Evolutionary conservation across 2,797 vertebrate species (phyloP).

Genomic region (Furcifer pardalis): DNA sequence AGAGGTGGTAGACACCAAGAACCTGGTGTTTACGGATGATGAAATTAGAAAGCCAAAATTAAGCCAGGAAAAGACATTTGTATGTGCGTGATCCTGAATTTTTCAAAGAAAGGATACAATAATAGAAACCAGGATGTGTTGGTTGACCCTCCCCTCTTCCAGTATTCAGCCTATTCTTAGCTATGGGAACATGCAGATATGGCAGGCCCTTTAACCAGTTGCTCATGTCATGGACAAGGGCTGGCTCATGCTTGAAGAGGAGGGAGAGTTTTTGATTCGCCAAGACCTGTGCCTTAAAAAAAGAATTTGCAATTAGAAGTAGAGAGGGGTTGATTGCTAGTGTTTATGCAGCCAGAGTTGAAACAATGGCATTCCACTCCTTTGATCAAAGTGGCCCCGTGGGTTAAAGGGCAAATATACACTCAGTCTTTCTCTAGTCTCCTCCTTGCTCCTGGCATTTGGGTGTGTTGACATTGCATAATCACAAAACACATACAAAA

Average conservation of each 20-base stretch:
- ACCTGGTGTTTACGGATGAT: neutral
- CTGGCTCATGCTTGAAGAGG: conserved; percentile 9
- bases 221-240: neutral
- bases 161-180: conserved; percentile 3
- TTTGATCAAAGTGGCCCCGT: too few species aligned
- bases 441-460: too few species aligned
- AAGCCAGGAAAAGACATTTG: neutral
- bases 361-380: too few species aligned
- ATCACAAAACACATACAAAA: too few species aligned
- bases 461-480: too few species aligned
- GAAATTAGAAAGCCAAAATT: neutral
- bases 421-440: too few species aligned
- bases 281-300: neutral
- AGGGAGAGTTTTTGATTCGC: neutral
- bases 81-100: neutral
- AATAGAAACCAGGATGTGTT: neutral
- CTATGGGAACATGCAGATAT: conserved; percentile 12
- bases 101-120: neutral
- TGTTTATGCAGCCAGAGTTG: too few species aligned
- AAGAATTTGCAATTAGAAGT: neutral
- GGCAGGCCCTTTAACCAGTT: neutral
- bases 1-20: neutral
- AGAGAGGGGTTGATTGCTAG: neutral
- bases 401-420: too few species aligned
- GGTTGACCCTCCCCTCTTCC: neutral